Base-by-base conservation (phyloP, 2,113 vertebrate species). In the Sitta europaea region DNA sequence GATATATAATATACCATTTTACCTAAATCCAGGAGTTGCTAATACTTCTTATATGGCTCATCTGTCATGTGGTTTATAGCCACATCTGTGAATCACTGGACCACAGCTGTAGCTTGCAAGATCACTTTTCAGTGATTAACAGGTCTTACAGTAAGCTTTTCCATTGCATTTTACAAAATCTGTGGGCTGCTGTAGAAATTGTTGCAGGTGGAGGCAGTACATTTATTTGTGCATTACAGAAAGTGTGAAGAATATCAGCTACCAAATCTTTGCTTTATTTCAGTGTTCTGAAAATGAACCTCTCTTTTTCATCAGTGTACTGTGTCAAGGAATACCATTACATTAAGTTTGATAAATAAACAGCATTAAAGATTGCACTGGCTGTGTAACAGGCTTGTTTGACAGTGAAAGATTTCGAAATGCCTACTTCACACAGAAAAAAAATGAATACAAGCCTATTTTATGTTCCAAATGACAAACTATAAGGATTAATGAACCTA, bases 261-360 rank as follows among this genome's bases (percentile, higher is more conserved):
- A 29, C 82, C 53, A 82, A 65, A 51, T 10, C 14, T 82, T 90
- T 81, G 81, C 78, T 86, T 92, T 88, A 87, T 91, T 96, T 96
- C 92, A 94, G 65, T 33, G 61, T 94, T 93, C 76, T 91, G 70
- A 97, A 97, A 72, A 81, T 90, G 65, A 76, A 35, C 73, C 68
- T 96, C 78, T 76, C 76, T 97, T 92, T 58, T 96, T 95, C 88
- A 97, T 97, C 81, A 82, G 43, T 79, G 57, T 48, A 57, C 63
- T 57, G 81, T 96, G 92, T 96, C 95, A 96, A 94, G 68, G 43
- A 58, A 95, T 88, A 22, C 82, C 92, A 92, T 97, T 96, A 85
- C 88, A 84, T 81, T 94, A 91, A 95, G 54, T 71, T 47, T 96
- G 95, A 96, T 94, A 97, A 96, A 97, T 97, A 97, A 95, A 91